These are phyloP conservation scores for Marmota monax DNA, from an alignment of 2,113 vertebrate genomes.

Conservation along the genomic window DNA sequence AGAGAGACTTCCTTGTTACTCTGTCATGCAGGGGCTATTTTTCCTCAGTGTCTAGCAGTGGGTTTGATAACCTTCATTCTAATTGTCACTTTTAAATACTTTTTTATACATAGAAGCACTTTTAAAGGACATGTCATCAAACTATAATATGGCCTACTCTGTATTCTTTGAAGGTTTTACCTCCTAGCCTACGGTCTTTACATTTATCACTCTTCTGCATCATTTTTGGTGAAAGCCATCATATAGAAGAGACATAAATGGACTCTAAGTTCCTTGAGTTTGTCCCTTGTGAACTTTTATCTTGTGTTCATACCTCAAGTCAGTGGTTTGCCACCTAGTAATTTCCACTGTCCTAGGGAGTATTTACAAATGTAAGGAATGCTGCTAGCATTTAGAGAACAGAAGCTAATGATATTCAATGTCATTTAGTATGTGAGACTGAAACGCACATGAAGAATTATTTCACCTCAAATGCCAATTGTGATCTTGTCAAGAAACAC, in stretches of 20 bases:
- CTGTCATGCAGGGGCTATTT: neutral
- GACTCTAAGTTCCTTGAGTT: slow-evolving; percentile 1
- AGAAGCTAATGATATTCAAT: neutral
- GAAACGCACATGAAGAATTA: neutral
- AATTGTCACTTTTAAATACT: neutral
- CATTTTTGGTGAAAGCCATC: neutral
- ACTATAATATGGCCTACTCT: neutral
- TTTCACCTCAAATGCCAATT: neutral
- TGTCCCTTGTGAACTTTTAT: neutral
- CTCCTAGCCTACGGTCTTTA: too few relatives aligned
- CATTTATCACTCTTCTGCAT: neutral
- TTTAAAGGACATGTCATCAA: neutral
- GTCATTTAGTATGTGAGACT: neutral
- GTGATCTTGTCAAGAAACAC: neutral
- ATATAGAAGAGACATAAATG: neutral
- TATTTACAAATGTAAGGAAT: neutral
- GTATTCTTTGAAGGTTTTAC: neutral
- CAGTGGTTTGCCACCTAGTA: neutral
- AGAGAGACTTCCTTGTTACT: neutral
- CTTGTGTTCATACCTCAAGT: neutral
- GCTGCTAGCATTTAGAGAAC: neutral
- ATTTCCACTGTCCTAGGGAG: neutral
- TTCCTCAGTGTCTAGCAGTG: neutral
- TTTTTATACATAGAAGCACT: neutral
- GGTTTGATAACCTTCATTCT: neutral